Evolutionary conservation across 2,113 vertebrate genomes (phyloP).

Genomic region (Penelope pileata): DNA sequence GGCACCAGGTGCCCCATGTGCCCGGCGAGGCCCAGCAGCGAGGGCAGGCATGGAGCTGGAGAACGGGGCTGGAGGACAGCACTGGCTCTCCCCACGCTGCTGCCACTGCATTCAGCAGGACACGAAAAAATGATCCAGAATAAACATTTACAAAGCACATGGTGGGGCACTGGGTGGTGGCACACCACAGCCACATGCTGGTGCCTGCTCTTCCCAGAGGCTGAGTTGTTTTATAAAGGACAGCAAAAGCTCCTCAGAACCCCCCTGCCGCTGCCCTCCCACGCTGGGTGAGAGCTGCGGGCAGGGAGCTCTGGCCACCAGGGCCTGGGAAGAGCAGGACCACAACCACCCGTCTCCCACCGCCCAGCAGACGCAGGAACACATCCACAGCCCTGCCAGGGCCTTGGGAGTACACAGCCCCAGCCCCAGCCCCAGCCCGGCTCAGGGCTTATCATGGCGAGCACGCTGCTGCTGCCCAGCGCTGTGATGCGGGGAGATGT

Average conservation of each 20-base stretch:
- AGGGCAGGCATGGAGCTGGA: too few relatives aligned
- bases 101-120: neutral
- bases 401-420: too few relatives aligned
- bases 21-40: neutral
- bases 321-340: rapidly evolving
- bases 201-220: neutral
- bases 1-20: rapidly evolving
- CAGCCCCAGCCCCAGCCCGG: too few relatives aligned
- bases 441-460: too few relatives aligned
- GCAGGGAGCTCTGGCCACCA: rapidly evolving
- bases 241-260: neutral
- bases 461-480: too few relatives aligned
- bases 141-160: constrained; percentile 2
- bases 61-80: too few relatives aligned
- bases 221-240: neutral
- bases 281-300: neutral
- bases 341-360: rapidly evolving
- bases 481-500: too few relatives aligned
- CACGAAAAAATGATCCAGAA: neutral
- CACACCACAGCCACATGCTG: too few relatives aligned
- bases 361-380: too few relatives aligned
- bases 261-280: neutral
- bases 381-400: too few relatives aligned
- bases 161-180: neutral
- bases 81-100: neutral